Evolutionary conservation across 2,888 invertebrate genomes (phyloP).

Genomic region (Parthenolecanium corni): DNA sequence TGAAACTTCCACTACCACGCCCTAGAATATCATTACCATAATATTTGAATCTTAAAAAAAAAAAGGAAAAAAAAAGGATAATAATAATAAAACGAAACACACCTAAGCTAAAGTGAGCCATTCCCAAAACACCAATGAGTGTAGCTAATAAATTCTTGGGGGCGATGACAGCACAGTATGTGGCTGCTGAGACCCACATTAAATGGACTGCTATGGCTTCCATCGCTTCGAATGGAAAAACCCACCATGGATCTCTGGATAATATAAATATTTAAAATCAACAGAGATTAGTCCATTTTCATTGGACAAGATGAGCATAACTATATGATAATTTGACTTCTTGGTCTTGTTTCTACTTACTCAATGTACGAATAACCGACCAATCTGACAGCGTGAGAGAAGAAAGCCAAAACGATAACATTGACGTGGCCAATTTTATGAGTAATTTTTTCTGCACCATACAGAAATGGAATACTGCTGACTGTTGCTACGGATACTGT

Average conservation of each 20-base stretch:
- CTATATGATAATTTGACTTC: too few species aligned
- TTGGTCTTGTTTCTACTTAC: too few species aligned
- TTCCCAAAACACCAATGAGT: slow-evolving; percentile 72
- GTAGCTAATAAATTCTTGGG: slow-evolving; percentile 74
- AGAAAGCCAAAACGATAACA: slow-evolving; percentile 71
- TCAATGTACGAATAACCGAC: slow-evolving; percentile 76
- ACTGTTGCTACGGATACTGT: slow-evolving; percentile 75
- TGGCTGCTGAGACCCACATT: slow-evolving; percentile 85
- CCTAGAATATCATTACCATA: slow-evolving; percentile 41
- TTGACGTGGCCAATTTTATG: slow-evolving; percentile 69
- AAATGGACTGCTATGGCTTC: slow-evolving; percentile 74
- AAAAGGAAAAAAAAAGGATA: neutral
- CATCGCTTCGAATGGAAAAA: slow-evolving; percentile 76
- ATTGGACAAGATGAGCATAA: too few species aligned
- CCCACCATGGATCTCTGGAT: slow-evolving; percentile 73
- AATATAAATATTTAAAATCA: neutral
- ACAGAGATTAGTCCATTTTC: too few species aligned
- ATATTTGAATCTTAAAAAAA: neutral
- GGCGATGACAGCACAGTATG: slow-evolving; percentile 71
- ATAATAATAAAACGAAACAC: slow-evolving; percentile 33
- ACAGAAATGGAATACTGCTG: slow-evolving; percentile 72
- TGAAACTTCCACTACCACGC: slow-evolving; percentile 68
- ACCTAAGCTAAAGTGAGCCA: slow-evolving; percentile 81
- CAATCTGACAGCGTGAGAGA: slow-evolving; percentile 68
- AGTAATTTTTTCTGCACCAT: slow-evolving; percentile 71